Conservation (phyloP, 2,888 invertebrate genomes). For the Drosophila cognata region DNA sequence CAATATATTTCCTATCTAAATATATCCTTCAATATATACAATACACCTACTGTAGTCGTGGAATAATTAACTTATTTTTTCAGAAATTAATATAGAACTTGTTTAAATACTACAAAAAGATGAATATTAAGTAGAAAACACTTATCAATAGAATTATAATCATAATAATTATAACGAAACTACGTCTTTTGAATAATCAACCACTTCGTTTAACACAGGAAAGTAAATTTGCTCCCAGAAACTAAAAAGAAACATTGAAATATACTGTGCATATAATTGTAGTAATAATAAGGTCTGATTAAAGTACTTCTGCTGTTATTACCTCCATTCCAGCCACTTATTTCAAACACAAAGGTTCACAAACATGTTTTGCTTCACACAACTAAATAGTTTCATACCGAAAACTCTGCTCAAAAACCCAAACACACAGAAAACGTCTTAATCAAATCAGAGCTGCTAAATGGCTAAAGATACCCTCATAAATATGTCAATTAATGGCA, state of each 20-base stretch:
- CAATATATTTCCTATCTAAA: too few relatives aligned
- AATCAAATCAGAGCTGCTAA: constrained; percentile 69
- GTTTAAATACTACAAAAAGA: not conserved
- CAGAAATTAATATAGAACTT: not conserved
- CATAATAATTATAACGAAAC: not conserved
- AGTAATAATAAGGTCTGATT: not conserved
- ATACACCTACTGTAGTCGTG: not conserved
- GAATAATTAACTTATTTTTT: not conserved
- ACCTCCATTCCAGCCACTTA: not conserved
- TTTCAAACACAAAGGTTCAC: constrained; percentile 17
- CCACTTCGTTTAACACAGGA: not conserved
- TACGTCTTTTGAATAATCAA: not conserved
- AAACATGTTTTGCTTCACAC: constrained; percentile 1
- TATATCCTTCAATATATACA: too few relatives aligned
- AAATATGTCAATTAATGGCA: constrained; percentile 81
- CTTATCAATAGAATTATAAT: not conserved
- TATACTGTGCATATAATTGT: not conserved
- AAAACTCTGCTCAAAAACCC: constrained; percentile 5
- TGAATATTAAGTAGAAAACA: not conserved
- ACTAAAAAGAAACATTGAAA: too few relatives aligned
- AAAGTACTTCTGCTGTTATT: not conserved
- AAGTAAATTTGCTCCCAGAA: not conserved
- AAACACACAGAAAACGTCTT: constrained; percentile 50
- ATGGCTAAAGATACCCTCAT: constrained; percentile 73
- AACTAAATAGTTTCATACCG: not conserved